Evolutionary conservation across 1,140 invertebrate genomes (phyloP).

Genomic region (Mactra quadrangularis): DNA sequence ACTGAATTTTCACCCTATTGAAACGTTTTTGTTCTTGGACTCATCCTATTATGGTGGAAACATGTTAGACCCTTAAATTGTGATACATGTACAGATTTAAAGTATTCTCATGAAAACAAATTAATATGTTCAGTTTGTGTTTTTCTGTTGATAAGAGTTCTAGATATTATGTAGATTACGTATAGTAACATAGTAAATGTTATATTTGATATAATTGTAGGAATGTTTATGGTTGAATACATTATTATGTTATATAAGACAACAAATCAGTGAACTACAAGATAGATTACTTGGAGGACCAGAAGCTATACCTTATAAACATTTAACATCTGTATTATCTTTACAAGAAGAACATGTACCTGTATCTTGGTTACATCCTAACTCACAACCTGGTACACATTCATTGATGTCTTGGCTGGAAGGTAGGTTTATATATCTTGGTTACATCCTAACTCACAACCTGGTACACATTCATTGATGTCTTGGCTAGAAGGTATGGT

Average conservation of each 20-base stretch:
- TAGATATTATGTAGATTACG: too few species aligned
- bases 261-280: slow-evolving; percentile 78
- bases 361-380: slow-evolving; percentile 81
- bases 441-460: slow-evolving; percentile 82
- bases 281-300: slow-evolving; percentile 74
- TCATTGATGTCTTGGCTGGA: slow-evolving; percentile 80
- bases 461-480: slow-evolving; percentile 80
- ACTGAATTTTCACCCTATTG: too few species aligned
- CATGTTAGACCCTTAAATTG: too few species aligned
- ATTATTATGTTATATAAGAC: slow-evolving; percentile 80
- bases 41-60: too few species aligned
- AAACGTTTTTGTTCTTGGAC: too few species aligned
- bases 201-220: slow-evolving; percentile 63
- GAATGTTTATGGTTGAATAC: slow-evolving; percentile 81
- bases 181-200: too few species aligned
- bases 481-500: slow-evolving; percentile 81
- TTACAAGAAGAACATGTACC: slow-evolving; percentile 80
- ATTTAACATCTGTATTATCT: slow-evolving; percentile 71
- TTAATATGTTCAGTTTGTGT: too few species aligned
- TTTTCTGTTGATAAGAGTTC: too few species aligned
- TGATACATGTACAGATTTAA: too few species aligned
- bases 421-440: slow-evolving; percentile 80
- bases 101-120: too few species aligned
- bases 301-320: slow-evolving; percentile 71
- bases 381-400: slow-evolving; percentile 81